These are phyloP conservation scores for Lasioglossum pauxillum DNA, from an alignment of 2,888 invertebrate species.

Conservation along the genomic window DNA sequence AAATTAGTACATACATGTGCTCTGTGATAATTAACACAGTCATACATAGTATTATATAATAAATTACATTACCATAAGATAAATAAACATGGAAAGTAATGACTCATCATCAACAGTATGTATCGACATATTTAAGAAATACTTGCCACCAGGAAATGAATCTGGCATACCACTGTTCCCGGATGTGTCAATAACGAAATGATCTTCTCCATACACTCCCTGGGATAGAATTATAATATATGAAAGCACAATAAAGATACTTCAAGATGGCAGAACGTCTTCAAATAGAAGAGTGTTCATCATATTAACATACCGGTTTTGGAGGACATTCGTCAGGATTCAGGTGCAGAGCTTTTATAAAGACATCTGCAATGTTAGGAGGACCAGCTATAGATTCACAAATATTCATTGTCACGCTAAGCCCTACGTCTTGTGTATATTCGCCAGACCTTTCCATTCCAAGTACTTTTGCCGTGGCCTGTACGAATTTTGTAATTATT, in stretches of 20 bases:
- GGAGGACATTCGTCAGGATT: not conserved
- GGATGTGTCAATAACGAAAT: not conserved
- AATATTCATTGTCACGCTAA: not conserved
- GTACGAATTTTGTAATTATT: not conserved
- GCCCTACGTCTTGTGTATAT: slow-evolving; percentile 9
- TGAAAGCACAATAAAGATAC: not conserved
- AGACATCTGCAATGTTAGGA: not conserved
- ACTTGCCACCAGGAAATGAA: slow-evolving; percentile 31
- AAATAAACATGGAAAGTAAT: too few relatives aligned
- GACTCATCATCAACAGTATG: accelerated
- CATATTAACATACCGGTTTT: slow-evolving; percentile 1
- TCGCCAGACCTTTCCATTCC: slow-evolving; percentile 7
- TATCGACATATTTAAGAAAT: slow-evolving; percentile 19
- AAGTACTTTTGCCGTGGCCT: not conserved
- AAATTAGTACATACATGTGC: not conserved
- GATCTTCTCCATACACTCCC: slow-evolving; percentile 8
- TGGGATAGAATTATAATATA: slow-evolving; percentile 4
- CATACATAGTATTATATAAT: not conserved
- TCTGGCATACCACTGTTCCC: slow-evolving; percentile 23
- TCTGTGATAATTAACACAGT: not conserved
- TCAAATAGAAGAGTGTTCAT: not conserved
- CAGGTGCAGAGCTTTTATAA: not conserved
- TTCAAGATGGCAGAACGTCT: not conserved
- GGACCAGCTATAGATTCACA: not conserved
- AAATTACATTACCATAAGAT: not conserved